Base-by-base conservation (phyloP, 2,888 invertebrate genomes). In the Trichacis sp. region DNA sequence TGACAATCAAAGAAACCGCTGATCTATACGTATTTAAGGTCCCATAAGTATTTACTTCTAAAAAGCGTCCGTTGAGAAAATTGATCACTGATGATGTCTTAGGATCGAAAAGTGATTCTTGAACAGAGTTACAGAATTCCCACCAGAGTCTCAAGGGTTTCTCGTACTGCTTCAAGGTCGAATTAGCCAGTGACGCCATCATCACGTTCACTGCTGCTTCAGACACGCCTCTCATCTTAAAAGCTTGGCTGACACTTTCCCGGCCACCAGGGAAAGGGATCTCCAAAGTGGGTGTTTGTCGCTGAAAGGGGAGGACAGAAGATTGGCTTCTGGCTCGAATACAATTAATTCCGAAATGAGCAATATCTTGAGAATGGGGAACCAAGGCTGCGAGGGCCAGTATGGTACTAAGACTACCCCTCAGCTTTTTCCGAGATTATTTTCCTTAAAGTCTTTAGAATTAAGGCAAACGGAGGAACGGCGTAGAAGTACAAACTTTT, bases 231-330 rank as follows among this genome's bases (percentile, higher is more conserved):
- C 67, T 63, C 53, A 43, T n/a, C 33, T 19, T 36, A 14, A 75
- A 71, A 4, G 72, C 75, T 18, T 52, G n/a, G 14, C 68, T 17
- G 75, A 78, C 66, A 74, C 69, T 40, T 48, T 48, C 49, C 71
- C 74, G 60, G 67, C 77, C 43, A 70, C 72, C 72, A 78, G 73
- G 72, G 73, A 62, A 73, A 77, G 69, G 12, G 68, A 62, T 19
- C 33, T 33, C 49, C 55, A 48, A 47, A 54, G 29, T 18, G 74
- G 75, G 36, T 77, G 77, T 9, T 51, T 48, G 43, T 47, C 17
- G 33, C 74, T 76, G 62, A 59, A 56, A 72, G 68, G 55, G 49
- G 50, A 20, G 73, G 51, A 17, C 73, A 63, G 24, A 71, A 54
- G 40, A 24, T 45, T 70, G 46, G 57, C 12, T 17, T 72, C 46